Evolutionary conservation across 2,797 vertebrate genomes (phyloP).

Genomic region (Salmo trutta): DNA sequence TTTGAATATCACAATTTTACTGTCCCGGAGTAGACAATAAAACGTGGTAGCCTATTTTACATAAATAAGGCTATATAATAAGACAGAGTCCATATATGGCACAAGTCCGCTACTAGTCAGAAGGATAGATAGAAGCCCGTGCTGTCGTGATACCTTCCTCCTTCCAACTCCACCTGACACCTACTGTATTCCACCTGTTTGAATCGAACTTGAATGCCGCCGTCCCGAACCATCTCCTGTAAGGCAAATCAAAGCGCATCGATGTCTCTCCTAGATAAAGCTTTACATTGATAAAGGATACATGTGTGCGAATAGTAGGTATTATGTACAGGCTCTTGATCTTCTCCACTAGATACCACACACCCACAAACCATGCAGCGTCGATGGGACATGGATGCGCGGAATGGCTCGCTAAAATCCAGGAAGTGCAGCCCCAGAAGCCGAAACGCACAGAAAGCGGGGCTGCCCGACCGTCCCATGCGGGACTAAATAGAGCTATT

Average conservation of each 20-base stretch:
- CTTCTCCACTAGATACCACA: not conserved
- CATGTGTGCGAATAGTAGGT: not conserved
- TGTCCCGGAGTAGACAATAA: not conserved
- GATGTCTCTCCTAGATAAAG: not conserved
- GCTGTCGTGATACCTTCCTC: constrained; percentile 21
- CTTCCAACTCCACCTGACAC: constrained; percentile 46
- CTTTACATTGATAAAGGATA: not conserved
- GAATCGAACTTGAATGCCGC: constrained; percentile 51
- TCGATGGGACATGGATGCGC: constrained; percentile 14
- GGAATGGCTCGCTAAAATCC: constrained; percentile 2
- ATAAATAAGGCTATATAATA: not conserved
- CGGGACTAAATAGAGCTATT: not conserved
- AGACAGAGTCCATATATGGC: not conserved
- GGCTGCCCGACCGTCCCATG: constrained; percentile 17
- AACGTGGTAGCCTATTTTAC: not conserved
- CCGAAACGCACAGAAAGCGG: constrained; percentile 1
- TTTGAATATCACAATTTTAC: not conserved
- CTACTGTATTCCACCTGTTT: constrained; percentile 73
- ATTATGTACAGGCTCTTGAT: not conserved
- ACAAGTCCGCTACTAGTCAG: constrained; percentile 1
- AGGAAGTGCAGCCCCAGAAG: not conserved
- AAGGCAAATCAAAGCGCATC: constrained; percentile 17
- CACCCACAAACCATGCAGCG: not conserved
- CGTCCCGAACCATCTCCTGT: constrained; percentile 11
- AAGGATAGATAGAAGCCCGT: constrained; percentile 14